Percentiles rank a stretch among this genome's conserved stretches.
Conservation (phyloP, 2,113 vertebrate genomes). For the Myotis davidii region DNA sequence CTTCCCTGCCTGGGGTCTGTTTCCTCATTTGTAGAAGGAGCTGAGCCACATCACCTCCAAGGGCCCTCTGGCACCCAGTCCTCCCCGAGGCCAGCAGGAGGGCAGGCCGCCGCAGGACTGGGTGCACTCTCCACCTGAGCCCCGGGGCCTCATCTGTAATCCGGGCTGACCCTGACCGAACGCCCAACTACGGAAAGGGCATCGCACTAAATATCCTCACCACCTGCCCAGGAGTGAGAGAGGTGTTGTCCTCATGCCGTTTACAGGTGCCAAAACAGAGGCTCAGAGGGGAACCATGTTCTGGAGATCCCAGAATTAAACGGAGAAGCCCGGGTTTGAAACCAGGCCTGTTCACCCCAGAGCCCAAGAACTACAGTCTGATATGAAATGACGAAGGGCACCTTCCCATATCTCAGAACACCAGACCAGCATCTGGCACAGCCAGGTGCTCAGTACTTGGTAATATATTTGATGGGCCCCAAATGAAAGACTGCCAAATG, state of each 20-base stretch:
- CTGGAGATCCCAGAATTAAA: neutral
- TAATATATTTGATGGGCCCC: neutral
- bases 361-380: neutral
- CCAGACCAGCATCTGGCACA: accelerated
- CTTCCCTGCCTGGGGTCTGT: neutral
- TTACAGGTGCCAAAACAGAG: neutral
- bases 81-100: neutral
- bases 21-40: neutral
- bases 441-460: neutral
- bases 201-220: neutral
- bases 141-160: neutral
- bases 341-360: neutral
- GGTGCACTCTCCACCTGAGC: neutral
- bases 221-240: too few species aligned
- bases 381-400: neutral
- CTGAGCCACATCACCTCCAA: neutral
- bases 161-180: neutral
- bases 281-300: neutral
- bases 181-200: neutral
- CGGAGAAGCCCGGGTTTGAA: neutral
- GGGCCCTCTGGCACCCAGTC: neutral
- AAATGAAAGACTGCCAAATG: neutral
- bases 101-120: too few species aligned
- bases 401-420: neutral
- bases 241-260: neutral